These are phyloP conservation scores for Centropus bengalensis DNA, from an alignment of 2,113 vertebrate species.

Conservation along the genomic window DNA sequence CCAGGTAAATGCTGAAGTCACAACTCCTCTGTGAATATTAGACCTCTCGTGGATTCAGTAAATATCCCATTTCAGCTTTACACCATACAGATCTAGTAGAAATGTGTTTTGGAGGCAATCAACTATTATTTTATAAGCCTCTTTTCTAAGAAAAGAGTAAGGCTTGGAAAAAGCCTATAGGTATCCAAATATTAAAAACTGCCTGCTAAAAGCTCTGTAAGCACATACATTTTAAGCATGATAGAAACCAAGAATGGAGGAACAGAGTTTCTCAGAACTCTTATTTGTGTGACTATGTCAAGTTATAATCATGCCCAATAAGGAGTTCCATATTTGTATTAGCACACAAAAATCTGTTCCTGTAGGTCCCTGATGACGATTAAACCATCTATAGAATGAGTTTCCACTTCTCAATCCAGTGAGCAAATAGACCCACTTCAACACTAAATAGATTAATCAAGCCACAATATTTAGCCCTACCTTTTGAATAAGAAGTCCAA, in stretches of 20 bases:
- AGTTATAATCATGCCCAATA: neutral
- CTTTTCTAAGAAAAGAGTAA: neutral
- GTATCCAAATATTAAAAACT: neutral
- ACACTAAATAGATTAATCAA: neutral
- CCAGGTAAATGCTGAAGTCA: neutral
- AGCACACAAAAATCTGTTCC: neutral
- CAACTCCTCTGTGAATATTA: neutral
- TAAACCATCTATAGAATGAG: neutral
- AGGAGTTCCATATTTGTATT: neutral
- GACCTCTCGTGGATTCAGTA: neutral
- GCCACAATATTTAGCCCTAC: neutral
- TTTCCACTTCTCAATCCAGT: neutral
- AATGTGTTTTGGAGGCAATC: neutral
- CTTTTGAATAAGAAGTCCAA: neutral
- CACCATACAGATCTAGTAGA: neutral
- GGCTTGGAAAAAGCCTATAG: neutral
- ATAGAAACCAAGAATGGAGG: neutral
- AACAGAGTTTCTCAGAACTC: neutral
- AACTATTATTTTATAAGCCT: neutral
- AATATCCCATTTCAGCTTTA: neutral
- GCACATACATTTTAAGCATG: neutral
- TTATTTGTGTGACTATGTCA: neutral
- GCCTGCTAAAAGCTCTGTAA: neutral
- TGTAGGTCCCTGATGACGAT: neutral
- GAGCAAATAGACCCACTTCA: neutral